phyloP scores from a whole-genome alignment of 2,113 vertebrate species.

The Dinomys branickii region DNA sequence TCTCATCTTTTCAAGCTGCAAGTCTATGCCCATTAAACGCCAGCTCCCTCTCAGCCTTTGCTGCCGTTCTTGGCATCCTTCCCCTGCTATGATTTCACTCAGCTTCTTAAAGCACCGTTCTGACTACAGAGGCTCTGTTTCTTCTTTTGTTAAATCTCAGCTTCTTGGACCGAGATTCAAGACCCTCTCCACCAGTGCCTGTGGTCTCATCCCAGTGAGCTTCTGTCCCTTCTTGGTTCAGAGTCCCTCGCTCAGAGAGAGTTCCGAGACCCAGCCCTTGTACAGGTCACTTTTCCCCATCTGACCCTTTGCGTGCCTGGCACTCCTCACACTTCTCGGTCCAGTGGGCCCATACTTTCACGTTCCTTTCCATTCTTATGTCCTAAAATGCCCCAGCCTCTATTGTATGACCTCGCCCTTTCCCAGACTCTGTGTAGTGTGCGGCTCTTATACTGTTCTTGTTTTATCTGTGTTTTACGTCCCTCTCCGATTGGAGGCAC shows the following conservation, averaged over 20 bases:
- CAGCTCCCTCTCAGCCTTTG: background rate
- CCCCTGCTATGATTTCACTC: background rate
- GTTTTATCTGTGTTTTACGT: background rate
- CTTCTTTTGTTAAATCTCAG: background rate
- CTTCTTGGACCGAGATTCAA: slow-evolving; percentile 5
- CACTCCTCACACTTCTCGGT: background rate
- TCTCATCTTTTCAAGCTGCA: background rate
- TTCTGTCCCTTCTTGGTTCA: background rate
- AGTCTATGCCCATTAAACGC: background rate
- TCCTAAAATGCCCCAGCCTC: background rate
- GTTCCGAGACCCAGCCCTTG: background rate
- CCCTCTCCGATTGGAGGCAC: background rate
- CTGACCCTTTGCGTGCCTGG: background rate
- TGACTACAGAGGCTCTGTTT: background rate
- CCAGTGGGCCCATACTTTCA: background rate
- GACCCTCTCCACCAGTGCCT: background rate
- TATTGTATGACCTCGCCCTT: background rate
- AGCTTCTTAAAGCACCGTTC: background rate
- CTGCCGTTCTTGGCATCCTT: background rate
- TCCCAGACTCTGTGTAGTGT: background rate
- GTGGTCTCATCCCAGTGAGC: background rate
- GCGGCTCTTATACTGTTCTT: background rate
- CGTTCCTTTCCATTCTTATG: background rate
- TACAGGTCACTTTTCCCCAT: background rate
- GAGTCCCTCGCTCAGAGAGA: background rate